phyloP scores from a whole-genome alignment of 2,113 vertebrate genomes.

The Microtus ochrogaster region DNA sequence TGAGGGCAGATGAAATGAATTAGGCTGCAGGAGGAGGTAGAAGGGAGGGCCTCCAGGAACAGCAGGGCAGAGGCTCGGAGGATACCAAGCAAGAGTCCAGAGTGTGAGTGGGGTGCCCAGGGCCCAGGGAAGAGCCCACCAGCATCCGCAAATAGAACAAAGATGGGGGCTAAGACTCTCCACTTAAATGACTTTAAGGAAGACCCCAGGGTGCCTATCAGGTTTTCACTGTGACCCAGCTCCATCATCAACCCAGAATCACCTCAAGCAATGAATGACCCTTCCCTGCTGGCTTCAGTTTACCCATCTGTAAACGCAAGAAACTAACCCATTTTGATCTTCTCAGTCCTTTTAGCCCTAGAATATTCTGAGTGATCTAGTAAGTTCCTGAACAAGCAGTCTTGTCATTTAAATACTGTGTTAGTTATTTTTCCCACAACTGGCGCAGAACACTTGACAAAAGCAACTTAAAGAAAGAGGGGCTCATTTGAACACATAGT shows the following conservation, averaged over 20 bases:
- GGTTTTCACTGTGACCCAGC: neutral
- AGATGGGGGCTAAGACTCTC: neutral
- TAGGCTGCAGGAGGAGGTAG: neutral
- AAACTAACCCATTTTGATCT: neutral
- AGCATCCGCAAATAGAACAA: fast-evolving
- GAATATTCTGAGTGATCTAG: neutral
- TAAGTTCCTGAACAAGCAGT: neutral
- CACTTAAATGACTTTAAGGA: neutral
- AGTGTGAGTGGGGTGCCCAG: neutral
- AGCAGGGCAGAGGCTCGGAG: neutral
- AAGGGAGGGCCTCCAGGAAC: neutral
- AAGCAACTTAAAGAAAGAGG: neutral
- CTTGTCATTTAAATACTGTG: neutral
- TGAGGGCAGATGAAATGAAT: too few relatives aligned
- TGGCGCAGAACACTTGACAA: neutral
- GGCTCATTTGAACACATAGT: too few relatives aligned
- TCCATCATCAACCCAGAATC: neutral
- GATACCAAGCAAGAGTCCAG: neutral
- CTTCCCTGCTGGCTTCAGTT: neutral
- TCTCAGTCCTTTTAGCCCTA: neutral
- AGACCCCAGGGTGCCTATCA: too few relatives aligned
- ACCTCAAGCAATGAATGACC: neutral
- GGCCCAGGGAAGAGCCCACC: fast-evolving
- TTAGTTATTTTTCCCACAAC: neutral
- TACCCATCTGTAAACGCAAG: neutral